phyloP scores from a whole-genome alignment of 2,888 invertebrate genomes.

The Alloplasta piceator region DNA sequence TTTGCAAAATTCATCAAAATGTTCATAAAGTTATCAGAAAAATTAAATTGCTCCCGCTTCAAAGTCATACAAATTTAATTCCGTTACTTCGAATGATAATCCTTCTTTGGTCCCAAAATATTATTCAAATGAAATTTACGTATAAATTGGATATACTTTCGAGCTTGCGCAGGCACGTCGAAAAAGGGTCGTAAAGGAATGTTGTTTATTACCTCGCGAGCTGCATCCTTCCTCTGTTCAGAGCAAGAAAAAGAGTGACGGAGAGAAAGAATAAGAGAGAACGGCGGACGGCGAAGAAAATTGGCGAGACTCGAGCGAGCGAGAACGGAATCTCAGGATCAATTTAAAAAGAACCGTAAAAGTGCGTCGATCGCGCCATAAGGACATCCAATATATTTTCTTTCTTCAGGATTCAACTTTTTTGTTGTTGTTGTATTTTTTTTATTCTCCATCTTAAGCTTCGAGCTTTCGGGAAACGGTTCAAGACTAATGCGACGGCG shows the following conservation, averaged over 20 bases:
- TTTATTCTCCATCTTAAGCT: conserved; percentile 2
- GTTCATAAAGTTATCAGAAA: too few relatives aligned
- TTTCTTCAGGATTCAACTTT: background rate
- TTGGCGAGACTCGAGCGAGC: conserved; percentile 69
- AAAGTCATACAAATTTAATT: too few relatives aligned
- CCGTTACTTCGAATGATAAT: background rate
- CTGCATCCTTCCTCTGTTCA: conserved; percentile 9
- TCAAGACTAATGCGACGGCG: conserved; percentile 33
- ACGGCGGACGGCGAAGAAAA: conserved; percentile 68
- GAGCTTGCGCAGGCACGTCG: conserved; percentile 31
- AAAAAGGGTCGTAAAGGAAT: conserved; percentile 68
- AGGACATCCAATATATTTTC: conserved; percentile 33
- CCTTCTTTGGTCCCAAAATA: background rate
- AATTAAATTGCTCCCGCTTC: too few relatives aligned
- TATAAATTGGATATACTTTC: background rate
- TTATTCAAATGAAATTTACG: background rate
- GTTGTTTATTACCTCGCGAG: conserved; percentile 42
- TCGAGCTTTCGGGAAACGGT: conserved; percentile 14
- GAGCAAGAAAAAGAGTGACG: background rate
- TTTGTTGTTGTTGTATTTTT: background rate
- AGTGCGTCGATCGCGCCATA: conserved; percentile 61
- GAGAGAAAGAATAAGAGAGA: too few relatives aligned
- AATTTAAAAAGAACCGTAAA: conserved; percentile 75
- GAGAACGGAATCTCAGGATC: conserved; percentile 69
- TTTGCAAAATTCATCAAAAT: too few relatives aligned